phyloP scores from a whole-genome alignment of 2,888 invertebrate genomes.

The Teleiodes luculella region DNA sequence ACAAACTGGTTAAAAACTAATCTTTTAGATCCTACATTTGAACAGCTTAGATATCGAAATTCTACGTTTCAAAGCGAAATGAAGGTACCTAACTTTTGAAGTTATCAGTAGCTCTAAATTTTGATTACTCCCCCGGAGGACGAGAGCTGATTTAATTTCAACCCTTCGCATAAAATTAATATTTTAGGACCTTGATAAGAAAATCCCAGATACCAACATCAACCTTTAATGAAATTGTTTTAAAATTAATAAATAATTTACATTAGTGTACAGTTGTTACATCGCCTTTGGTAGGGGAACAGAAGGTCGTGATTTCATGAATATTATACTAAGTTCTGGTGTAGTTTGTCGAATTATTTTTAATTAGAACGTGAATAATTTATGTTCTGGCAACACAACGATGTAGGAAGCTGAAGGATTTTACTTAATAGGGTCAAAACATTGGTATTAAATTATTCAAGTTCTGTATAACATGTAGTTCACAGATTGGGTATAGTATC shows the following conservation, averaged over 20 bases:
- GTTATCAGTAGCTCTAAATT: conserved; percentile 10
- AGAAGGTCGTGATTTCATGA: neutral
- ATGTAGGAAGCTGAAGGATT: too few relatives aligned
- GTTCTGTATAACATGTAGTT: too few relatives aligned
- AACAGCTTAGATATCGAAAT: too few relatives aligned
- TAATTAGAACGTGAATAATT: neutral
- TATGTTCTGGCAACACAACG: neutral
- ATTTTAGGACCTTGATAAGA: conserved; percentile 23
- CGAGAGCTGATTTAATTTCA: conserved; percentile 12
- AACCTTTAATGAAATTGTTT: conserved; percentile 59
- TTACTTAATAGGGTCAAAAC: too few relatives aligned
- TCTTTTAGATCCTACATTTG: too few relatives aligned
- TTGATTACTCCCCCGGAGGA: neutral
- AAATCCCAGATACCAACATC: conserved; percentile 45
- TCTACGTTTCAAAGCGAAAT: neutral
- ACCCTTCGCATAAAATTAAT: conserved; percentile 14
- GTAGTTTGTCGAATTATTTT: neutral
- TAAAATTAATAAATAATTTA: conserved; percentile 43
- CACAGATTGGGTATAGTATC: too few relatives aligned
- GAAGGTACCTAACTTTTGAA: neutral
- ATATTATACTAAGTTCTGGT: neutral
- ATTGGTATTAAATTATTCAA: too few relatives aligned
- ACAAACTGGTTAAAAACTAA: too few relatives aligned
- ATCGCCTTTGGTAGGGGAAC: conserved; percentile 4
- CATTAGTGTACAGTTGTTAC: conserved; percentile 17